Conservation (phyloP, 1,140 invertebrate genomes). For the Bombus superbus region DNA sequence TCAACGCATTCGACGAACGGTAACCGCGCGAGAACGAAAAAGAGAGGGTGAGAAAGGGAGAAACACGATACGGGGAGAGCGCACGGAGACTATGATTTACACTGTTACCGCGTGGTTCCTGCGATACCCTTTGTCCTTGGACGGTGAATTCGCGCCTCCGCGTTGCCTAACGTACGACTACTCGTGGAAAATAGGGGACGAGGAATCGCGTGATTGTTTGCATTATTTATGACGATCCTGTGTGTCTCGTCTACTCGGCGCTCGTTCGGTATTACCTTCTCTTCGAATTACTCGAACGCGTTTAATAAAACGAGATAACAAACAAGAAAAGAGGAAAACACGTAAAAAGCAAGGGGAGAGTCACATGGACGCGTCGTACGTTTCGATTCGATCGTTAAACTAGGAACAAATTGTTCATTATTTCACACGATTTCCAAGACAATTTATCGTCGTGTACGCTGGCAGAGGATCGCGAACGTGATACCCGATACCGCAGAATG, state of each 20-base stretch:
- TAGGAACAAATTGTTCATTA: constrained; percentile 43
- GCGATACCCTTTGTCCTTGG: constrained; percentile 75
- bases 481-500: constrained; percentile 19
- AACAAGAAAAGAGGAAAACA: not conserved
- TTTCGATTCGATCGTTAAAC: constrained; percentile 8
- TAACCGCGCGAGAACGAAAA: constrained; percentile 9
- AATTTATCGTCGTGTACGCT: constrained; percentile 2
- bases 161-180: constrained; percentile 50
- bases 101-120: constrained; percentile 51
- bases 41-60: constrained; percentile 48
- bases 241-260: constrained; percentile 46
- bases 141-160: constrained; percentile 69
- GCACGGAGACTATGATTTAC: constrained; percentile 72
- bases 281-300: constrained; percentile 57
- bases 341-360: too few species aligned
- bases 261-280: constrained; percentile 66
- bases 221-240: constrained; percentile 76
- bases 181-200: constrained; percentile 33
- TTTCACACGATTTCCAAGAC: not conserved
- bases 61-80: constrained; percentile 55
- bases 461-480: not conserved
- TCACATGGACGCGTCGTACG: not conserved
- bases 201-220: constrained; percentile 71
- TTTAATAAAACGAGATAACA: not conserved
- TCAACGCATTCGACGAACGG: not conserved